phyloP scores from a whole-genome alignment of 2,113 vertebrate species.

The Martes martes region DNA sequence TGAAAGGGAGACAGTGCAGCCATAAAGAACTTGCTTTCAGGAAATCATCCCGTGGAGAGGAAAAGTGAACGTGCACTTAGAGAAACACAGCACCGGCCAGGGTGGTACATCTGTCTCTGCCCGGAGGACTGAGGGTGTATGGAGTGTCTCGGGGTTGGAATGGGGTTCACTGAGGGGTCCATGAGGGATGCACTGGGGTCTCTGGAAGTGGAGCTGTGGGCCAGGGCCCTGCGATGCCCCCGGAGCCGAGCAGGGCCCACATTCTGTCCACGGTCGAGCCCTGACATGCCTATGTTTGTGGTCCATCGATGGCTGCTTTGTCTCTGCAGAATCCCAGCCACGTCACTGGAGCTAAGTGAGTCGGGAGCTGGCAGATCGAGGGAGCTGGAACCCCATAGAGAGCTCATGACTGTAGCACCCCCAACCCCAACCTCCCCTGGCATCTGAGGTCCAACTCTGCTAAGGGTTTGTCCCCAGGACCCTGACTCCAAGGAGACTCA shows the following conservation, averaged over 20 bases:
- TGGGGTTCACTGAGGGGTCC: neutral
- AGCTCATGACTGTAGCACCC: accelerated
- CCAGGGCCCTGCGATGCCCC: neutral
- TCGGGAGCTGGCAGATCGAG: neutral
- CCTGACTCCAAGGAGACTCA: neutral
- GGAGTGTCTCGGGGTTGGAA: accelerated
- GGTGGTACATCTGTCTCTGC: accelerated
- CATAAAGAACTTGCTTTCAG: neutral
- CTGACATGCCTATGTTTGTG: accelerated
- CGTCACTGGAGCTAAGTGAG: neutral
- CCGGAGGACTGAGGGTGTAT: no score
- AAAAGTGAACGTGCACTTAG: no score
- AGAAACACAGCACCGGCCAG: accelerated
- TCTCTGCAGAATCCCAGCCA: neutral
- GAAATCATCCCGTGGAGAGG: neutral
- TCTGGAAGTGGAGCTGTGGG: neutral
- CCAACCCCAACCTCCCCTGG: neutral
- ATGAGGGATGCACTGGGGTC: neutral
- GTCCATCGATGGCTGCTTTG: neutral
- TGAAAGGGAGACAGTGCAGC: neutral
- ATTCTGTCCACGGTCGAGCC: neutral
- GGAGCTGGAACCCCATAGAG: no score
- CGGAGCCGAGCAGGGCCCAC: no score
- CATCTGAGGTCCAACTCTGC: neutral
- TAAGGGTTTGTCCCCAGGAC: neutral